Conservation (phyloP, 2,113 vertebrate species). For the Chauna torquata region DNA sequence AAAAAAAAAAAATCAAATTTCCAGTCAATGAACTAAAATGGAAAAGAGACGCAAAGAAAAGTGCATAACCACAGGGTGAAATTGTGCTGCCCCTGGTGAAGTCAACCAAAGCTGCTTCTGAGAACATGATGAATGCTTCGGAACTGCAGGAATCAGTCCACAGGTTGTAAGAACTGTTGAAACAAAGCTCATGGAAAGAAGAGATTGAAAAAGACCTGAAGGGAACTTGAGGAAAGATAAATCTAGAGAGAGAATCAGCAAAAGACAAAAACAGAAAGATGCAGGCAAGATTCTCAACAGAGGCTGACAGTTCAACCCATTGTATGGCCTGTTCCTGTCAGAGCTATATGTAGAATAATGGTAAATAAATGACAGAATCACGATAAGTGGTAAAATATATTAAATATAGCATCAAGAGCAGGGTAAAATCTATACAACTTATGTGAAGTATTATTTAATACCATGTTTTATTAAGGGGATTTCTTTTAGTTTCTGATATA, state of each 20-base stretch:
- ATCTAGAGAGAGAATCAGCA: neutral
- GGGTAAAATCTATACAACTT: neutral
- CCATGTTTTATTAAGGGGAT: neutral
- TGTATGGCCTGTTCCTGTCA: neutral
- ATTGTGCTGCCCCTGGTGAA: slow-evolving; percentile 36
- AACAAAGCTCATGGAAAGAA: slow-evolving; percentile 37
- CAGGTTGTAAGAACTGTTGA: slow-evolving; percentile 18
- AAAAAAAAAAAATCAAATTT: neutral
- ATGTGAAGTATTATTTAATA: neutral
- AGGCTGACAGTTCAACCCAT: neutral
- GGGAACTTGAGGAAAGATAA: neutral
- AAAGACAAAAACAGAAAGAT: neutral
- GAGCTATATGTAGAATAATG: neutral
- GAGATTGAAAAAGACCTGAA: neutral
- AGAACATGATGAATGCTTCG: slow-evolving; percentile 45
- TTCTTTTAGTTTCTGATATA: neutral
- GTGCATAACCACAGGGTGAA: slow-evolving; percentile 17
- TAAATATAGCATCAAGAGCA: neutral
- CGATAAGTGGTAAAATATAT: neutral
- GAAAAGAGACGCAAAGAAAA: neutral
- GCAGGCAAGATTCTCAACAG: neutral
- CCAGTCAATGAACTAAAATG: slow-evolving; percentile 33
- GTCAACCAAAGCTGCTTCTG: slow-evolving; percentile 17
- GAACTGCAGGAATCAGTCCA: slow-evolving; percentile 33
- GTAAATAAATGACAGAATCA: neutral